Evolutionary conservation across 2,888 invertebrate genomes (phyloP), one percentile per base, ranked within the genome.

Genomic region (Ophion ventricosus): DNA sequence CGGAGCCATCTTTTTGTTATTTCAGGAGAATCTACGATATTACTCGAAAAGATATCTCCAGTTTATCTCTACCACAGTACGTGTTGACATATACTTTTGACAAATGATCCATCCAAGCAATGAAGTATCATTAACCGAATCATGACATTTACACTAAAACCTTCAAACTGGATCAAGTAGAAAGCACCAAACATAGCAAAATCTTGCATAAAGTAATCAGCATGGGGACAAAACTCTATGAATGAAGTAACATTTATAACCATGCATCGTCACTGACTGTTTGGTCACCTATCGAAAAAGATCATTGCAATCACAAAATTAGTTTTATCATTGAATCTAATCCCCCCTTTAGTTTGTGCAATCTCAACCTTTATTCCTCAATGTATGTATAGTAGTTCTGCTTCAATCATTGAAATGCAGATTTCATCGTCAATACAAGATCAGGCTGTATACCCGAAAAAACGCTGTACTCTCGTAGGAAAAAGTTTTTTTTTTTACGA

Each of bases 401-500:
- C 49, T 49, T 17, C 49, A 35, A n/a, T 20, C 40, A 17, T 1
- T 57, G 1, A 35, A n/a, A n/a, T n/a, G n/a, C n/a, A n/a, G n/a
- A 35, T 57, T 70, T 1, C 3, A 70, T 20, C 57, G 11, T 35
- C 11, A n/a, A 56, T 35, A 0, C 0, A n/a, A 40, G 57, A 3
- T 35, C n/a, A 73, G 23, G 5, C 57, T 40, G 35, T 8, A 57
- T 25, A 59, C 23, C 5, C 17, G 40, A 73, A 4, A 59, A 73
- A 73, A 59, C 40, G 57, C 17, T 29, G 29, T 40, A 23, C 1
- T 40, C 59, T 73, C 43, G 59, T 43, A 73, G 72, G 40, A 59
- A 49, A 69, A 43, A 69, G 57, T 35, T 20, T 35, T 11, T 76
- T 23, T 80, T 54, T 20, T 26, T 56, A 69, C 26, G 54, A n/a